phyloP scores from a whole-genome alignment of 2,113 vertebrate species.

The Tyrannus savana region DNA sequence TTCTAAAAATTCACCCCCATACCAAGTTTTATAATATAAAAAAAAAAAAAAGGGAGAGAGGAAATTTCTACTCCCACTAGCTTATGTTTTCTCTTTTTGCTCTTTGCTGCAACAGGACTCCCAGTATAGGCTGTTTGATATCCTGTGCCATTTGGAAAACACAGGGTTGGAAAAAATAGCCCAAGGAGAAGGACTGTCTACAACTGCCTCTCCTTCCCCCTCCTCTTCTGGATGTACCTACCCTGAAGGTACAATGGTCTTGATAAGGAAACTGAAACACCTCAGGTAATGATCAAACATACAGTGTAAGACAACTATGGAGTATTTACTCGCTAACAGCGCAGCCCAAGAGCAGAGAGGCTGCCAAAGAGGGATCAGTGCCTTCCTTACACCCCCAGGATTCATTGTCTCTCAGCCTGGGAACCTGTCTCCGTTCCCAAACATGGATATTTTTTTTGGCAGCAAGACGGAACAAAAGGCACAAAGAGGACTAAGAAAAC shows the following conservation, averaged over 20 bases:
- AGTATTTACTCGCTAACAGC: neutral
- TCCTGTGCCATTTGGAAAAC: neutral
- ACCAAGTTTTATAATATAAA: neutral
- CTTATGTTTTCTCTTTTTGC: neutral
- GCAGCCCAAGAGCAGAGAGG: neutral
- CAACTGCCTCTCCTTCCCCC: neutral
- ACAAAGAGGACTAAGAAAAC: slow-evolving; percentile 66
- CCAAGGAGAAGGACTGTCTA: neutral
- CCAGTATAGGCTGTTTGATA: neutral
- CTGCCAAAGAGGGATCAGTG: slow-evolving; percentile 45
- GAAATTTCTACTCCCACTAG: neutral
- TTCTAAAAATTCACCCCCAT: neutral
- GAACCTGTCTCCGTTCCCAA: slow-evolving; percentile 70
- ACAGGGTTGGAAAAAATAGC: neutral
- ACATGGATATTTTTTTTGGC: slow-evolving; percentile 72
- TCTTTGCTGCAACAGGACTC: neutral
- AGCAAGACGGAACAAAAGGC: slow-evolving; percentile 62
- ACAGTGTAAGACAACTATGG: neutral
- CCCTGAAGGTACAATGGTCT: neutral
- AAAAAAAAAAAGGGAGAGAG: neutral
- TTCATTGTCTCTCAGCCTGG: slow-evolving; percentile 71
- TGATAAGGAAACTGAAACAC: neutral
- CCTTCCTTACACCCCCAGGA: slow-evolving; percentile 55
- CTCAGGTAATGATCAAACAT: neutral
- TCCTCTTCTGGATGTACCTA: neutral